Evolutionary conservation across 2,113 vertebrate species (phyloP), one percentile per base, ranked within the genome.

Genomic region (Rhineura floridana): DNA sequence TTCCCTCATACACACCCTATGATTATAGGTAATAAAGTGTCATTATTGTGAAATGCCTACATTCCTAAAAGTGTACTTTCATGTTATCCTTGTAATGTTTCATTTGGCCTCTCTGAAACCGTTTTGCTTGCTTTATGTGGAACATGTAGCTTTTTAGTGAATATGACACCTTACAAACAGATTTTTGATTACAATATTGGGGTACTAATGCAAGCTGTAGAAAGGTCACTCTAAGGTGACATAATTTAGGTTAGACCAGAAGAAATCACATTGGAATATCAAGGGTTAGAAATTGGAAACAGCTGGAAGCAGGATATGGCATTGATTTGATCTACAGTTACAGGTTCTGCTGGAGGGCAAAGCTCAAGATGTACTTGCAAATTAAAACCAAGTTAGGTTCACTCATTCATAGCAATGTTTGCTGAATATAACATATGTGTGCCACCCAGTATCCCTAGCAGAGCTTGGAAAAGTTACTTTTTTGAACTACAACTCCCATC

Each of bases 291-390:
- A 48, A 55, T 8, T 59, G 69, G 50, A 42, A 72, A 59, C 6
- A 42, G 69, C 46, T 73, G 69, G 50, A 42, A 84, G n/a, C 23
- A 73, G 48, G 67, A 72, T 72, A 84, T 52, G n/a, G 19, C 33
- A 50, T 69, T 75, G 55, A 52, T 76, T 76, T 85, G 39, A 85
- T 85, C 84, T 85, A 52, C 15, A 75, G 39, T 46, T 44, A 63
- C 23, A 46, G 55, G 17, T 23, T 11, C 52, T 72, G 48, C 19
- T 85, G 39, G 72, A 59, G 52, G 70, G 52, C 36, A 85, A 76
- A 76, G 36, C 39, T 75, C 84, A 76, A 19, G 19, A 62, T 85
- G 84, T 76, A 28, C 72, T 63, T 44, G 72, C 52, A 76, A 73
- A 59, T 44, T 19, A 42, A 78, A 10, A 48, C 73, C 75, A 86